Evolutionary conservation across 1,140 invertebrate genomes (phyloP), one percentile per base, ranked within the genome.

Genomic region (Xylocopa sonorina): DNA sequence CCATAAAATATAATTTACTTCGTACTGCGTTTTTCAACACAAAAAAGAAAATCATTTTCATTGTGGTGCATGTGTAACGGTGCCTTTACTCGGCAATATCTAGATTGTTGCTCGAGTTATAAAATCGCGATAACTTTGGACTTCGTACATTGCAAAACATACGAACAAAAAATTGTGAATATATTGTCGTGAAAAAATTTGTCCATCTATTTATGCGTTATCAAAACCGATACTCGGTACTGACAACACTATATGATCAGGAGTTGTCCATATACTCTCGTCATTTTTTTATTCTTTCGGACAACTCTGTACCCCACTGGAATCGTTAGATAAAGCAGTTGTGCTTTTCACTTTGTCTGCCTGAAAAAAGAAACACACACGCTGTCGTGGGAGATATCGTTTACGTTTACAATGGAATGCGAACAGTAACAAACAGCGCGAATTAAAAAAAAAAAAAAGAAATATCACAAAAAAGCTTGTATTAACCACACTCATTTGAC

Each of bases 221-320:
- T 78, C 75, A 78, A 57, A 68, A 81, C 72, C 85, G 71, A 50
- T 83, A 66, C 21, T 55, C 78, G 66, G 72, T 76, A 68, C 83
- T 76, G 69, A 82, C 75, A 50, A 82, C 75, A 83, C 71, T 38
- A n/a, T 85, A 55, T 80, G 83, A 68, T 50, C 60, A 24, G 83
- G 77, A 71, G 53, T 73, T 83, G 75, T 69, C 78, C 43, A 71
- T 63, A 63, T 87, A 89, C 63, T 73, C 85, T 51, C 87, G 81
- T 84, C 87, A 88, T 18, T 74, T 79, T 80, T 83, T 84, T 86
- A 88, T 18, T 74, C 77, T 80, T 83, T 72, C 18, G 84, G 80
- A 57, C 87, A 87, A 78, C 51, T 88, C 57, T 86, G 73, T 89
- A 89, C 62, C 79, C 66, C 32, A 82, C 75, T 18, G 55, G 79